A percentile compares a stretch with the other conserved stretches of the same genome.
phyloP scores from a whole-genome alignment of 2,888 invertebrate genomes.

The Homarus gammarus region DNA sequence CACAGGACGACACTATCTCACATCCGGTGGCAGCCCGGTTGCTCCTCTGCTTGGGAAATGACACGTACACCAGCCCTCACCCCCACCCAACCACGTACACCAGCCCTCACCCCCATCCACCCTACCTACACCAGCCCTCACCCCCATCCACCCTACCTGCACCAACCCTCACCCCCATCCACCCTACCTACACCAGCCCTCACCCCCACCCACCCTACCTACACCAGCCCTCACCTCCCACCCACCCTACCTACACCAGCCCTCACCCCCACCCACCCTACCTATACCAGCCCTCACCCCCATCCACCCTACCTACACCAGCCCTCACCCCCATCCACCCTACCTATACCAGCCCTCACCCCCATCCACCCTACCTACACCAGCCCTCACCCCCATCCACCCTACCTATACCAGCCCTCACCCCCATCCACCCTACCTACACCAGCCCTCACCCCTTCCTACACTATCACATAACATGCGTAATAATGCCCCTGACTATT shows the following conservation, averaged over 20 bases:
- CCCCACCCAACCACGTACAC: neutral
- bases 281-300: neutral
- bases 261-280: neutral
- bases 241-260: neutral
- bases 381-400: neutral
- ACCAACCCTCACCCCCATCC: neutral
- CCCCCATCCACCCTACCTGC: neutral
- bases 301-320: neutral
- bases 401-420: neutral
- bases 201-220: neutral
- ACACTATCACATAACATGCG: too few relatives aligned
- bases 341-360: neutral
- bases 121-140: neutral
- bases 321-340: neutral
- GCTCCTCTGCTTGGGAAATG: neutral
- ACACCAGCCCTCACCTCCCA: neutral
- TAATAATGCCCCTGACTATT: too few relatives aligned
- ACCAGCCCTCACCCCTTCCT: neutral
- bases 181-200: neutral
- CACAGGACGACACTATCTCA: neutral
- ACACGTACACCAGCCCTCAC: constrained; percentile 10
- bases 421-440: neutral
- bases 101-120: neutral
- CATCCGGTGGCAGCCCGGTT: neutral
- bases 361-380: neutral